Evolutionary conservation across 2,888 invertebrate species (phyloP).

Genomic region (Pterostichus niger): DNA sequence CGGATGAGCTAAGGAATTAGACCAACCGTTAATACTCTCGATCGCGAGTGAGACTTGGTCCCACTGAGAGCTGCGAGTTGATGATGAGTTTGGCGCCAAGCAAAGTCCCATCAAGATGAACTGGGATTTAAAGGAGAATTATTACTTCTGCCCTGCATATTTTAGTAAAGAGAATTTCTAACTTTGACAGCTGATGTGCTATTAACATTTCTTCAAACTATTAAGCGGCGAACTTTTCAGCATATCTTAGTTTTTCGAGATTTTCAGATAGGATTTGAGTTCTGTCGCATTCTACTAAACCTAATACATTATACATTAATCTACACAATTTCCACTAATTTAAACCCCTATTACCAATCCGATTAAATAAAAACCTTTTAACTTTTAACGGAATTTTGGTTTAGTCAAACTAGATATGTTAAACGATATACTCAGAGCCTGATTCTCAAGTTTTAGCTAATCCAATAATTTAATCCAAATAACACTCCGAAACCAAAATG

Average conservation of each 20-base stretch:
- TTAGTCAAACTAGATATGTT: too few relatives aligned
- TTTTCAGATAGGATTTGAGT: neutral
- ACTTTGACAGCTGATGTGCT: conserved; percentile 19
- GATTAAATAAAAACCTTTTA: too few relatives aligned
- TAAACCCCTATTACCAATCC: too few relatives aligned
- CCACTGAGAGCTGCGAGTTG: conserved; percentile 5
- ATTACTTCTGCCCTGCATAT: neutral
- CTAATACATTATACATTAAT: conserved; percentile 19
- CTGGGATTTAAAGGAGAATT: neutral
- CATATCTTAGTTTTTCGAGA: conserved; percentile 11
- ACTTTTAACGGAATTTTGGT: too few relatives aligned
- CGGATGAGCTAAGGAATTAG: conserved; percentile 60
- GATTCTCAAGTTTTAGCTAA: too few relatives aligned
- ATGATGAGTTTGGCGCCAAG: conserved; percentile 36
- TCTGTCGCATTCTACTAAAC: neutral
- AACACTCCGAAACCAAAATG: too few relatives aligned
- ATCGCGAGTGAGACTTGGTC: conserved; percentile 14
- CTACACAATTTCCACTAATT: too few relatives aligned
- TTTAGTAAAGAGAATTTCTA: neutral
- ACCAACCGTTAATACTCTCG: conserved; percentile 58
- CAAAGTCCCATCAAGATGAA: neutral
- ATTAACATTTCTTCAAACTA: conserved; percentile 26
- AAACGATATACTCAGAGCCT: too few relatives aligned
- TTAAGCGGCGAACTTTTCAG: neutral
- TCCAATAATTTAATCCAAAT: too few relatives aligned